These are phyloP conservation scores for Gobio gobio DNA, from an alignment of 2,113 vertebrate species.

Conservation along the genomic window DNA sequence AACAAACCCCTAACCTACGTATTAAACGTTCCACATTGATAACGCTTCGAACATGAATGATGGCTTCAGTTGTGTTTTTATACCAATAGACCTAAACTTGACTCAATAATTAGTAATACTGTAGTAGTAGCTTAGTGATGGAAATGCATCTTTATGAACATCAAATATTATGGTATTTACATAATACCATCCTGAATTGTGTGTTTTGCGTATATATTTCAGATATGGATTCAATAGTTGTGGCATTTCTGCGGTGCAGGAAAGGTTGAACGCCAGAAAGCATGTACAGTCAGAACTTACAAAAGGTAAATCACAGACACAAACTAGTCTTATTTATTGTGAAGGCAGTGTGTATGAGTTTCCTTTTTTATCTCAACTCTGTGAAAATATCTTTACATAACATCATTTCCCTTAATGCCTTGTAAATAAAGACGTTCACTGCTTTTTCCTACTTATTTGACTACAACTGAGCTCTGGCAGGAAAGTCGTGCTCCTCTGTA, in stretches of 20 bases:
- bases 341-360: background rate
- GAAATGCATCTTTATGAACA: background rate
- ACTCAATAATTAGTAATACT: background rate
- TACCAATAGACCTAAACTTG: background rate
- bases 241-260: slow-evolving; percentile 77
- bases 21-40: background rate
- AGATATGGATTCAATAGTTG: slow-evolving; percentile 98
- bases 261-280: slow-evolving; percentile 80
- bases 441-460: slow-evolving; percentile 37
- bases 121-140: background rate
- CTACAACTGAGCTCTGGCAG: background rate
- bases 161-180: background rate
- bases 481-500: background rate
- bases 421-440: background rate
- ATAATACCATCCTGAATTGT: background rate
- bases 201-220: slow-evolving; percentile 40
- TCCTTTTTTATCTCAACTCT: background rate
- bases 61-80: background rate
- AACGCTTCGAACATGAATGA: background rate
- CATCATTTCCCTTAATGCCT: slow-evolving; percentile 2
- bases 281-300: slow-evolving; percentile 77
- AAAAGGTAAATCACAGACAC: slow-evolving; percentile 71
- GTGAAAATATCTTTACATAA: slow-evolving; percentile 4
- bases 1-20: background rate
- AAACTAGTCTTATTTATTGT: background rate